Base-by-base conservation (phyloP, 2,797 vertebrate species). In the Peromyscus aztecus region DNA sequence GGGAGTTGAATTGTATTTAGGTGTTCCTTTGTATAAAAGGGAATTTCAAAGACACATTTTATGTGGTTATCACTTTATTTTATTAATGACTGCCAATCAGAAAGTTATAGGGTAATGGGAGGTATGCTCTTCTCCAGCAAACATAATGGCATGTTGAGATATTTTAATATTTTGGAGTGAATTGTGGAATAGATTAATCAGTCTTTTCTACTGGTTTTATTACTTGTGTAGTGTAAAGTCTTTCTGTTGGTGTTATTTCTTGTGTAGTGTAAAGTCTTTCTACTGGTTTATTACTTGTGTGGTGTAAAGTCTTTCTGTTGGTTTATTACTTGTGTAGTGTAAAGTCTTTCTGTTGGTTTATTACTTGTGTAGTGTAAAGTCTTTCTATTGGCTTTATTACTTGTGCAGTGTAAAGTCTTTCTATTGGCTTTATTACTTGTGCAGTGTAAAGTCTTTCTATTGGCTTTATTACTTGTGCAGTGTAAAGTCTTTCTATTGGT, bases 161-260 rank as follows among this genome's bases (percentile, higher is more conserved):
- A 92, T 93, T 59, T 52, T 91, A 88, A 77, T 94, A 75, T 84
- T 97, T 95, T 91, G 23, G 57, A 94, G 73, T 96, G 37, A 91
- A 55, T 89, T 85, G 11, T 94, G 46, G 59, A 92, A 40, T 57
- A 88, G 65, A 16, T 91, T 82, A 69, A 55, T 63, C 11, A 52
- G n/a, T 86, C 84, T n/a, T 46, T 55, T 8, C 6, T 57, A 37
- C 52, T 75, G 83, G 80, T 16, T 69, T 94, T 94, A 55, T 96
- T 90, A 75, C 17, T 49, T 88, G 59, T 49, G 46, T 46, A 46
- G 78, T 69, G 3, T 89, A 69, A n/a, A n/a, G n/a, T n/a, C n/a
- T n/a, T n/a, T n/a, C n/a, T n/a, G n/a, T n/a, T n/a, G n/a, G n/a
- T n/a, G n/a, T n/a, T n/a, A n/a, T n/a, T n/a, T n/a, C n/a, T n/a